phyloP scores from a whole-genome alignment of 1,140 invertebrate species.

The Drosophila melanogaster region DNA sequence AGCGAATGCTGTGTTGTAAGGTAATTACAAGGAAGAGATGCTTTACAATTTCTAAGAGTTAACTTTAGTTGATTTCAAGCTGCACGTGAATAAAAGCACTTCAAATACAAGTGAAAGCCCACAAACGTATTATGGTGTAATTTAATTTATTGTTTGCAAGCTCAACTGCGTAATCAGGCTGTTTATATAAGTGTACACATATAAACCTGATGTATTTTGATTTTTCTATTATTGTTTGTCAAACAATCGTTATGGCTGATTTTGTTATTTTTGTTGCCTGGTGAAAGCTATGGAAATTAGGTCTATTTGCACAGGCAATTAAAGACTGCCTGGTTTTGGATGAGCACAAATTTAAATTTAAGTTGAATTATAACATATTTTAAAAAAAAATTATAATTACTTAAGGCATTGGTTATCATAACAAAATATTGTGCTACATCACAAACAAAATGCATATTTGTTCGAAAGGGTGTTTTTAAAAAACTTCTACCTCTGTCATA shows the following conservation, averaged over 20 bases:
- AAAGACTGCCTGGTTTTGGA: conserved; percentile 6
- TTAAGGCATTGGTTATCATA: too few species aligned
- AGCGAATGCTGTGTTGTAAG: background rate
- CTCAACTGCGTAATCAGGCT: conserved; percentile 26
- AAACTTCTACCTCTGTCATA: too few species aligned
- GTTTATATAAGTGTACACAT: conserved; percentile 13
- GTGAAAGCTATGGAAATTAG: conserved; percentile 11
- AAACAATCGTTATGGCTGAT: conserved; percentile 34
- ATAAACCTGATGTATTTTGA: conserved; percentile 14
- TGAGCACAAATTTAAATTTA: background rate
- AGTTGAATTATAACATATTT: too few species aligned
- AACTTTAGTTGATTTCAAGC: background rate
- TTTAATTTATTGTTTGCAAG: conserved; percentile 42
- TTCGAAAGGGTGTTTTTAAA: too few species aligned
- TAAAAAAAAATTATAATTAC: too few species aligned
- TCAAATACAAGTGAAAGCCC: conserved; percentile 12
- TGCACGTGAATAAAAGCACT: conserved; percentile 12
- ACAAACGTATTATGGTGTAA: conserved; percentile 20
- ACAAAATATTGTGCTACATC: too few species aligned
- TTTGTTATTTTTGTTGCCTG: conserved; percentile 11
- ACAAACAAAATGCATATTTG: too few species aligned
- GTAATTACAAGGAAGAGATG: background rate
- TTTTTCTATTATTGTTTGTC: conserved; percentile 42
- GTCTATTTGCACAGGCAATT: conserved; percentile 5
- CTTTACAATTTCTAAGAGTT: background rate